Percentiles rank a stretch among this genome's conserved stretches.
Evolutionary conservation across 2,113 vertebrate genomes (phyloP).

Genomic region (Otis tarda): DNA sequence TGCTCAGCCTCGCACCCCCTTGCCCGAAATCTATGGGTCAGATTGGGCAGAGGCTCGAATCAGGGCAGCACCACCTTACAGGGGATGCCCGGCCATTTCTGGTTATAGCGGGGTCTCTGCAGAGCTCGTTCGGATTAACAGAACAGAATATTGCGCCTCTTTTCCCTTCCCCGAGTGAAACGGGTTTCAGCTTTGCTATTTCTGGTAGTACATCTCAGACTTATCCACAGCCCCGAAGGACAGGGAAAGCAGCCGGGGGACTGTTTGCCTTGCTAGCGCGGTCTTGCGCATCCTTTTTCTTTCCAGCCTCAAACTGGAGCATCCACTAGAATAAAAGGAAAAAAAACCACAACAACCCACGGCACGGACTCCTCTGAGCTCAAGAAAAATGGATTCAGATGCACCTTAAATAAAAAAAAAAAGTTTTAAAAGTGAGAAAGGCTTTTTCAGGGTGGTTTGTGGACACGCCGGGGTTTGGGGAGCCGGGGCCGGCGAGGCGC

Average conservation of each 20-base stretch:
- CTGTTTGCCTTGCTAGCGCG: not conserved
- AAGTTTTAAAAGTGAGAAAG: not conserved
- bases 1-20: not conserved
- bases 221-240: not conserved
- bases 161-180: not conserved
- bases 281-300: not conserved
- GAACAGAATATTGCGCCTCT: no score
- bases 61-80: not conserved
- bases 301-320: not conserved
- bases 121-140: not conserved
- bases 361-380: not conserved
- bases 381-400: not conserved
- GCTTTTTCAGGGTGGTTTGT: not conserved
- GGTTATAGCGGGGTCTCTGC: fast-evolving
- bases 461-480: not conserved
- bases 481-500: not conserved
- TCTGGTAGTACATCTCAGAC: not conserved
- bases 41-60: not conserved
- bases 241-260: fast-evolving
- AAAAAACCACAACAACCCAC: not conserved
- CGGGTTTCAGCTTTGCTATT: not conserved
- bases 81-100: not conserved
- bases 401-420: not conserved
- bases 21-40: not conserved
- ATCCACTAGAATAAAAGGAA: not conserved